Percentiles rank a stretch among this genome's conserved stretches.
These are phyloP conservation scores for Mellilla xanthometata DNA, from an alignment of 2,888 invertebrate species.

Conservation along the genomic window DNA sequence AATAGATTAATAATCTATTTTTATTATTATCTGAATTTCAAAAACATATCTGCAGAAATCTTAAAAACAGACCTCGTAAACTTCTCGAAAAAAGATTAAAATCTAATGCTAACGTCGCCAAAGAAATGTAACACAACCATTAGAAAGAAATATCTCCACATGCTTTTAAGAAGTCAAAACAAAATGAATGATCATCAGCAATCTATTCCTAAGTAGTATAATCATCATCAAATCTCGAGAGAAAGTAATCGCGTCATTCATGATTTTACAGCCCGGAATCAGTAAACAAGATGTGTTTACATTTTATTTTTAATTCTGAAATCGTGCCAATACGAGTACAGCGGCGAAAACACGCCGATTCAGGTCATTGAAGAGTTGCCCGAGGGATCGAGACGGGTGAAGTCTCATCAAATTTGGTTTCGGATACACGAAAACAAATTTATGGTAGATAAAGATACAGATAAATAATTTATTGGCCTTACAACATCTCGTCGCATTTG, in stretches of 20 bases:
- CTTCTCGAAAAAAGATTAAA: too few species aligned
- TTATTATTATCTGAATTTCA: too few species aligned
- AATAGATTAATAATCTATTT: too few species aligned
- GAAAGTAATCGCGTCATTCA: not conserved
- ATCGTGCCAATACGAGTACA: slow-evolving; percentile 33
- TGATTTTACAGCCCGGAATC: slow-evolving; percentile 6
- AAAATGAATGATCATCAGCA: not conserved
- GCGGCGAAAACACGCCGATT: slow-evolving; percentile 26
- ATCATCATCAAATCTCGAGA: slow-evolving; percentile 2
- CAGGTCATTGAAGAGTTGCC: slow-evolving; percentile 38
- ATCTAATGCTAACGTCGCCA: not conserved
- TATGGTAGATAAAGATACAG: too few species aligned
- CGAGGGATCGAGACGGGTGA: too few species aligned
- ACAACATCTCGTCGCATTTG: too few species aligned
- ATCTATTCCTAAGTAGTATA: not conserved
- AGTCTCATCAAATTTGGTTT: too few species aligned
- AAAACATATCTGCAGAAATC: too few species aligned
- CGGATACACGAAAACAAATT: too few species aligned
- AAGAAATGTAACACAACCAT: slow-evolving; percentile 2
- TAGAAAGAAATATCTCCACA: not conserved
- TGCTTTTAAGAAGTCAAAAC: slow-evolving; percentile 3
- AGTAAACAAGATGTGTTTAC: slow-evolving; percentile 35
- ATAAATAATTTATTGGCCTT: too few species aligned
- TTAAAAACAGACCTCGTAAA: too few species aligned
- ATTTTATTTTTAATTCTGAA: slow-evolving; percentile 39